Evolutionary conservation across 92 coral and sea anemone species (phyloP).

Genomic region (Epizoanthus ramosus): DNA sequence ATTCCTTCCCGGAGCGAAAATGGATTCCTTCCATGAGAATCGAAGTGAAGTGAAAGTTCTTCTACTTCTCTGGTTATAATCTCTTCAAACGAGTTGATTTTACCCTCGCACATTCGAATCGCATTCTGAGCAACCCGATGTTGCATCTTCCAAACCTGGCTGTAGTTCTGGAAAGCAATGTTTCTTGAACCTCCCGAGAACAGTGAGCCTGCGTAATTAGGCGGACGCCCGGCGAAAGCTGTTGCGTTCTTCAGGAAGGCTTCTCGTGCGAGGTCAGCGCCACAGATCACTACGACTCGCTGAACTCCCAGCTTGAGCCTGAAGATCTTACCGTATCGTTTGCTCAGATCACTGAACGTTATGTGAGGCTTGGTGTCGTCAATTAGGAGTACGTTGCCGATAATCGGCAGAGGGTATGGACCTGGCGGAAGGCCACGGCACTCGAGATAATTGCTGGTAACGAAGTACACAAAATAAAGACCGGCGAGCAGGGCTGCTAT

Average conservation of each 20-base stretch:
- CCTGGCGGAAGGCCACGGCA: conserved; percentile 87
- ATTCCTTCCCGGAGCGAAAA: conserved; percentile 58
- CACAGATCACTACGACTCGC: conserved; percentile 69
- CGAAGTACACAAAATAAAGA: conserved; percentile 26
- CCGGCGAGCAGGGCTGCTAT: conserved; percentile 21
- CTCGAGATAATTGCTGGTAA: conserved; percentile 38
- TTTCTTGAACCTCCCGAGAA: conserved; percentile 64
- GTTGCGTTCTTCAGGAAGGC: conserved; percentile 70
- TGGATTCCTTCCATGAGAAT: conserved; percentile 48
- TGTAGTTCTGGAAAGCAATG: conserved; percentile 68
- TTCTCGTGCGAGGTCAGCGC: conserved; percentile 73
- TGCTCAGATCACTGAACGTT: conserved; percentile 59
- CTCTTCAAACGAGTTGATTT: conserved; percentile 46
- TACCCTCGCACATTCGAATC: conserved; percentile 45
- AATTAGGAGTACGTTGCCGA: conserved; percentile 80
- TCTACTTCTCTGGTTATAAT: conserved; percentile 57
- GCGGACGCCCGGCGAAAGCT: conserved; percentile 82
- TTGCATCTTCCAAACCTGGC: conserved; percentile 61
- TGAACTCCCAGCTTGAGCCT: conserved; percentile 75
- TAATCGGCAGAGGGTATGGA: conserved; percentile 79
- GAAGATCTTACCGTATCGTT: conserved; percentile 73
- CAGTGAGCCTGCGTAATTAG: conserved; percentile 65
- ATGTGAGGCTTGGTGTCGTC: conserved; percentile 66
- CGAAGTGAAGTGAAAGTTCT: conserved; percentile 54
- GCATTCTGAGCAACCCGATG: conserved; percentile 65